phyloP scores from a whole-genome alignment of 2,888 invertebrate species.

The Hirudinaria manillensis region DNA sequence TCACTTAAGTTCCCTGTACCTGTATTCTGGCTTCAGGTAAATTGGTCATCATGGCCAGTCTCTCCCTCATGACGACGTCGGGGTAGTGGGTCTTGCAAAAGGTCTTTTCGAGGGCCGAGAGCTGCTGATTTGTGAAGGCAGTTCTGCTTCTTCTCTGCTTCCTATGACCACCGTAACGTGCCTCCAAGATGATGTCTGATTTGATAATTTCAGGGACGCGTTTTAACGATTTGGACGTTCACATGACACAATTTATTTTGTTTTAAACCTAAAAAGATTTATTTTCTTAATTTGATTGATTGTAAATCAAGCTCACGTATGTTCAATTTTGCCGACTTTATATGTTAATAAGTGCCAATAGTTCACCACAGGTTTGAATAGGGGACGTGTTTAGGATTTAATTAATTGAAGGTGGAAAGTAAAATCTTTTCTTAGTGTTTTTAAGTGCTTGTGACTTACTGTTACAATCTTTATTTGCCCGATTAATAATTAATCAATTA shows the following conservation, averaged over 20 bases:
- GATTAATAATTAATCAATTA: too few relatives aligned
- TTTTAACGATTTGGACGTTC: neutral
- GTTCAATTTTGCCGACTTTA: too few relatives aligned
- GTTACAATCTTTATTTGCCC: too few relatives aligned
- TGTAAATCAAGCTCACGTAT: too few relatives aligned
- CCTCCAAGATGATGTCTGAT: conserved; percentile 51
- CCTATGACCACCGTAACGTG: conserved; percentile 50
- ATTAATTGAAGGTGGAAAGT: too few relatives aligned
- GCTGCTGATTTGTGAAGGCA: conserved; percentile 56
- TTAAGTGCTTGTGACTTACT: too few relatives aligned
- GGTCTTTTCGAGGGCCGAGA: conserved; percentile 55
- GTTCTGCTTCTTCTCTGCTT: conserved; percentile 56
- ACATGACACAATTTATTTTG: neutral
- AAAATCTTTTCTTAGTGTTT: too few relatives aligned
- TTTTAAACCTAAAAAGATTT: neutral
- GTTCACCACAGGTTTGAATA: too few relatives aligned
- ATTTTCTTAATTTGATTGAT: neutral
- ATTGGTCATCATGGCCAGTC: conserved; percentile 55
- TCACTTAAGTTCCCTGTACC: conserved; percentile 42
- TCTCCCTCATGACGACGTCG: conserved; percentile 56
- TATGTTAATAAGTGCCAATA: too few relatives aligned
- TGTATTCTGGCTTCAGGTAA: conserved; percentile 58
- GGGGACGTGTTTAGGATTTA: too few relatives aligned
- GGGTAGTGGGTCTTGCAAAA: conserved; percentile 57
- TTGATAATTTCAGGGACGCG: too few relatives aligned